Base-by-base conservation (phyloP, 2,888 invertebrate genomes). In the Eustalomyia histrio region DNA sequence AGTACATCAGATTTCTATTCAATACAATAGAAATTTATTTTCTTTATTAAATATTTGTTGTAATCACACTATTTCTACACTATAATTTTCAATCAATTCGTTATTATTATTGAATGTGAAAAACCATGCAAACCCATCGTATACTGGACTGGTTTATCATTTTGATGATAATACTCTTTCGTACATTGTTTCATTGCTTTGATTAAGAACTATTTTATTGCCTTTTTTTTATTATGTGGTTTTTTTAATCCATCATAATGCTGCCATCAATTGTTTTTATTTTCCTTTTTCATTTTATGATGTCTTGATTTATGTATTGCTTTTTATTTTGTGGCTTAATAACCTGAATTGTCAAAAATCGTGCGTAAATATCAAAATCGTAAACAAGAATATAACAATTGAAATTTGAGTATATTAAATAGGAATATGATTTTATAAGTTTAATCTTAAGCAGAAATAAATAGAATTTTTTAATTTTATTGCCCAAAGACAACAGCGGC, bases 341-440 rank as follows among this genome's bases (percentile, higher is more conserved):
- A 73, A 68, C 24, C 52, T 17, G 64, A 64, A 74, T 69, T 79
- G 64, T 73, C 61, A 58, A 72, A 65, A 75, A 57, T 71, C 71
- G 75, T 76, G 71, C 75, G 57, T 75, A 61, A 52, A 69, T 74
- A 18, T 64, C 18, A 21, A 61, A 39, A 57, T 55, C 55, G 39
- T 43, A 43, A 43, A 67, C n/a, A 7, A 39, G 47, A 35, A 39
- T 4, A 21, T 21, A 21, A n/a, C n/a, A n/a, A n/a, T n/a, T n/a
- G n/a, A n/a, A n/a, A n/a, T n/a, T n/a, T n/a, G n/a, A n/a, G n/a
- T n/a, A n/a, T n/a, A n/a, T n/a, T n/a, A n/a, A n/a, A n/a, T n/a
- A n/a, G n/a, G n/a, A n/a, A n/a, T n/a, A n/a, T n/a, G n/a, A n/a
- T n/a, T n/a, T 21, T 21, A 4, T 21, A 21, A 21, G 21, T 21